Base-by-base conservation (phyloP, 2,113 vertebrate species). In the Oryzias celebensis region DNA sequence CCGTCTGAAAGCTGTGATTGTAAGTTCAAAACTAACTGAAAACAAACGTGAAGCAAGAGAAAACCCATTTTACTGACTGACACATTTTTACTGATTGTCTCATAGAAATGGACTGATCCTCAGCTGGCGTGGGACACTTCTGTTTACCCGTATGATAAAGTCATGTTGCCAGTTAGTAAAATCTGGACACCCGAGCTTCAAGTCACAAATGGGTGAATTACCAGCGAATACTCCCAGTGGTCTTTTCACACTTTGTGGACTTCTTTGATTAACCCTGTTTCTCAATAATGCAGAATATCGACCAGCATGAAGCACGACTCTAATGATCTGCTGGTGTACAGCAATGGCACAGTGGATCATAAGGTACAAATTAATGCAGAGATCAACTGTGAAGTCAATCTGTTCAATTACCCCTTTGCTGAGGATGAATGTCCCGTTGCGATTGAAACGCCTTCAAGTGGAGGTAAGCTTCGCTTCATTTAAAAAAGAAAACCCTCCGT, bases 371-470 rank as follows among this genome's bases (percentile, higher is more conserved):
- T 91, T 14, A 78, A 56, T 5, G 78, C 85, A 1, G 73, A 68
- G 20, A 78, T 92, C 10, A 52, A 77, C 77, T 92, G 91, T 52
- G 84, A 82, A n/a, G 63, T 92, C 70, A 90, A 92, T 69, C 72
- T 92, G 14, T 89, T 91, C 68, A 89, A 82, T 62, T 92, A 89
- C 47, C 89, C 91, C 6, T 91, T 88, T 5, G 81, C 85, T 17
- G 7, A 1, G 12, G 90, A 91, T 8, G 1, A 8, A 0, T 92
- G 91, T 36, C 89, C 90, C 1, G 80, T 92, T 5, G 82, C 80
- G 1, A 59, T 92, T 58, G 78, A 91, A 31, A 73, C 77, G 26
- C 88, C 81, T 80, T n/a, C 42, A 14, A 1, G 4, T 2, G 15
- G 23, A 0, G 67, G 88, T 87, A 43, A 76, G 75, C 17, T 24